Percentiles rank a stretch among this genome's conserved stretches.
These are phyloP conservation scores for Chaetodon auriga DNA, from an alignment of 2,113 vertebrate genomes.

Conservation along the genomic window DNA sequence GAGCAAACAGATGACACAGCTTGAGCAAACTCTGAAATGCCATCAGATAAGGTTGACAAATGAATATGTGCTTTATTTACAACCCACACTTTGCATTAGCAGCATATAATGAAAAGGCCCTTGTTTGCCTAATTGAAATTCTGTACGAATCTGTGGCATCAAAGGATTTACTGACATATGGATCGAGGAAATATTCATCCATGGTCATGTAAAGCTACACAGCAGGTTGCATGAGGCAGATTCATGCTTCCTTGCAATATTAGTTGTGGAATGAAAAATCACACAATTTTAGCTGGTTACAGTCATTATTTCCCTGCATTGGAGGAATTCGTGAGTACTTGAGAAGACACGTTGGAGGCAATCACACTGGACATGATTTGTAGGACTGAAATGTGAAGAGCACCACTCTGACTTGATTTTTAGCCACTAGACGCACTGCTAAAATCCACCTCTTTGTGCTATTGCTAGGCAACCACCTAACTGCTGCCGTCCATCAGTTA, in stretches of 20 bases:
- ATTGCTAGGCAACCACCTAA: slow-evolving; percentile 17
- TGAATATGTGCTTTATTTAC: slow-evolving; percentile 13
- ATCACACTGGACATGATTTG: slow-evolving; percentile 16
- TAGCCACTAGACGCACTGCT: neutral
- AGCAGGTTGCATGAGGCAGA: neutral
- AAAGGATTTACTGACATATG: slow-evolving; percentile 31
- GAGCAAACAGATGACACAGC: slow-evolving; percentile 21
- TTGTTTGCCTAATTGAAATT: slow-evolving; percentile 43
- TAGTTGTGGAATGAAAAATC: slow-evolving; percentile 25
- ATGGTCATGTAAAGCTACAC: slow-evolving; percentile 56
- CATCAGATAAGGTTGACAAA: slow-evolving; percentile 51
- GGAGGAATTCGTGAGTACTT: neutral
- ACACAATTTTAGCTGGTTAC: neutral
- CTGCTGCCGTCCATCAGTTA: neutral
- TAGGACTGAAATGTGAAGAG: neutral
- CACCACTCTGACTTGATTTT: slow-evolving; percentile 9
- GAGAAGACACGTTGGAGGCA: neutral
- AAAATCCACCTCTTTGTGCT: neutral
- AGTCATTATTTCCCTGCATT: slow-evolving; percentile 1
- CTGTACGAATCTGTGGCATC: slow-evolving; percentile 26
- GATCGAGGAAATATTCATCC: slow-evolving; percentile 58
- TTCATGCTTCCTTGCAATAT: slow-evolving; percentile 16
- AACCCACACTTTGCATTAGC: slow-evolving; percentile 30
- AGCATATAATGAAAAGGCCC: slow-evolving; percentile 43
- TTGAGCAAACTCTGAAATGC: slow-evolving; percentile 36